These are phyloP conservation scores for Zosterops pallidus DNA, from an alignment of 2,113 vertebrate genomes.

Conservation along the genomic window DNA sequence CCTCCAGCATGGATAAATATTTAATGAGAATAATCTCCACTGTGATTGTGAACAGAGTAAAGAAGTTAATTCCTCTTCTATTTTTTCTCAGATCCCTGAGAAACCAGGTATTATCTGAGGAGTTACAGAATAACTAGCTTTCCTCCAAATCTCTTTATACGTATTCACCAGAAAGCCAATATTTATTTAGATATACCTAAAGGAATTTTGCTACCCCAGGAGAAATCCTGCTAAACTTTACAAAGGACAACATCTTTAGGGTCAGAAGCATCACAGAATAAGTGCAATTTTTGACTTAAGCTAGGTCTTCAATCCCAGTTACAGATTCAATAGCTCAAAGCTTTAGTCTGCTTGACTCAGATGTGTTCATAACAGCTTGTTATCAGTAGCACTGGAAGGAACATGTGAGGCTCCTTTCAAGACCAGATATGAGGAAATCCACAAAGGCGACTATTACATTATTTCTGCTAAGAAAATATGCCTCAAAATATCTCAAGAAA, in stretches of 20 bases:
- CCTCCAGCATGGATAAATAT: slow-evolving; percentile 33
- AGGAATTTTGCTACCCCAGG: neutral
- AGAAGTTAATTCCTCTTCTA: slow-evolving; percentile 31
- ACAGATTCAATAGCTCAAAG: neutral
- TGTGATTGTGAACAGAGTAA: neutral
- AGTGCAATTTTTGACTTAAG: neutral
- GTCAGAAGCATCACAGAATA: neutral
- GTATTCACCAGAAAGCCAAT: slow-evolving; percentile 10
- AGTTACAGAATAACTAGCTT: slow-evolving; percentile 1
- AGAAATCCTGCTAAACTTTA: slow-evolving; percentile 42
- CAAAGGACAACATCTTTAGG: neutral
- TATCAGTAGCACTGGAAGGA: slow-evolving; percentile 5
- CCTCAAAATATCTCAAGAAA: neutral
- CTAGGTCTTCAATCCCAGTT: neutral
- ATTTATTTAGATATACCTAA: slow-evolving; percentile 30
- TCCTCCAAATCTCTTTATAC: slow-evolving; percentile 14
- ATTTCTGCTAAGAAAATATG: slow-evolving; percentile 10
- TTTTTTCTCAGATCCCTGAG: neutral
- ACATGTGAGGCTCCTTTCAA: neutral
- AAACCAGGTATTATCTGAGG: slow-evolving; percentile 11
- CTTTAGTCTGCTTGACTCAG: neutral
- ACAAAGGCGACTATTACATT: neutral
- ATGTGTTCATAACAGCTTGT: neutral
- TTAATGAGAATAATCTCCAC: slow-evolving; percentile 40
- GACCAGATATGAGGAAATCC: neutral